Evolutionary conservation across 2,888 invertebrate genomes (phyloP).

Genomic region (Argyra leucocephala): DNA sequence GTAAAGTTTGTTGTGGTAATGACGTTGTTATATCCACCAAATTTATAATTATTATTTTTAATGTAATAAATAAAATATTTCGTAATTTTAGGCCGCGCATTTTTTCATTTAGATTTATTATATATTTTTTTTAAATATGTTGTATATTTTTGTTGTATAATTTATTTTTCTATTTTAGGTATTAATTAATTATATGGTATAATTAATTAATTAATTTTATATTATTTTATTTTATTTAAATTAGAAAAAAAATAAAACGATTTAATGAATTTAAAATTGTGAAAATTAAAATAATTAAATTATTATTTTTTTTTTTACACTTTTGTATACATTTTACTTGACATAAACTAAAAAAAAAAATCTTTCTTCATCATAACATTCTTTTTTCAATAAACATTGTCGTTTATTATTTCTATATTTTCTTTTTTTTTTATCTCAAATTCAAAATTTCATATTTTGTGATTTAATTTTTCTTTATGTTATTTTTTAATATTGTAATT

Average conservation of each 20-base stretch:
- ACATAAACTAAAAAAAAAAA: background rate
- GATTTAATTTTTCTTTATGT: too few relatives aligned
- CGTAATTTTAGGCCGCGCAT: slow-evolving; percentile 13
- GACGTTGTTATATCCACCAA: background rate
- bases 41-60: background rate
- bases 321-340: background rate
- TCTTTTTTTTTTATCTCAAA: background rate
- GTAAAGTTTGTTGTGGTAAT: background rate
- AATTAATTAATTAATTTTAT: too few relatives aligned
- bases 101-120: slow-evolving; percentile 9
- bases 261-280: too few relatives aligned
- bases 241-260: too few relatives aligned
- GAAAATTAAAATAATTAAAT: too few relatives aligned
- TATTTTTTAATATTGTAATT: too few relatives aligned
- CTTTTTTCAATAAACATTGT: background rate
- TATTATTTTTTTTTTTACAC: background rate
- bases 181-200: too few relatives aligned
- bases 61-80: background rate
- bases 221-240: too few relatives aligned
- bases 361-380: background rate
- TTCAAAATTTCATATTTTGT: too few relatives aligned
- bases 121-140: background rate
- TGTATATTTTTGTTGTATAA: too few relatives aligned
- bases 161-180: too few relatives aligned
- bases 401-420: background rate